Evolutionary conservation across 2,797 vertebrate genomes (phyloP).

Genomic region (Psittacula echo): DNA sequence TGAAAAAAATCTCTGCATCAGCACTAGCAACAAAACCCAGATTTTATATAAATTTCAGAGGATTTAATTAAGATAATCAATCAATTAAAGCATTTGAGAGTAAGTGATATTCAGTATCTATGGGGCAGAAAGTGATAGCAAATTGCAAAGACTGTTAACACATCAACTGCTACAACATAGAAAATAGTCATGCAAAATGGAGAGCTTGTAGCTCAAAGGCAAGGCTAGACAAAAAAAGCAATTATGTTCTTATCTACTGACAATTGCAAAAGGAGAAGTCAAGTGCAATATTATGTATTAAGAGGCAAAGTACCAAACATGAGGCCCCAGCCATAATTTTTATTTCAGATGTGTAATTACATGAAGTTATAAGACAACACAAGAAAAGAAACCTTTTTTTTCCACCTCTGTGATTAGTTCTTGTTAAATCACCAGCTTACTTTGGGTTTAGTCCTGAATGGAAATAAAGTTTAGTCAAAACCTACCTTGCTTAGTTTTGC

Average conservation of each 20-base stretch:
- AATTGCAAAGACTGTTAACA: background rate
- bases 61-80: background rate
- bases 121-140: background rate
- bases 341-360: slow-evolving; percentile 53
- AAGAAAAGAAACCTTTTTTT: background rate
- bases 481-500: background rate
- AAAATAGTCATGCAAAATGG: background rate
- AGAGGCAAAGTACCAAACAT: slow-evolving; percentile 36
- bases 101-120: background rate
- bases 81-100: background rate
- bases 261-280: slow-evolving; percentile 48
- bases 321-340: slow-evolving; percentile 37
- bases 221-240: slow-evolving; percentile 52
- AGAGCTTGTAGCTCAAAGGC: slow-evolving; percentile 21
- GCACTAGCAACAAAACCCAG: background rate
- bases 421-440: background rate
- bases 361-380: background rate
- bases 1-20: background rate
- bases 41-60: background rate
- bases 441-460: background rate
- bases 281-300: slow-evolving; percentile 48
- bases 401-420: background rate
- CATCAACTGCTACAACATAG: background rate
- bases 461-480: slow-evolving; percentile 1
- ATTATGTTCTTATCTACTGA: slow-evolving; percentile 58